A percentile compares a stretch with the other conserved stretches of the same genome.
These are phyloP conservation scores for Drepana falcataria DNA, from an alignment of 2,888 invertebrate genomes.

Conservation along the genomic window DNA sequence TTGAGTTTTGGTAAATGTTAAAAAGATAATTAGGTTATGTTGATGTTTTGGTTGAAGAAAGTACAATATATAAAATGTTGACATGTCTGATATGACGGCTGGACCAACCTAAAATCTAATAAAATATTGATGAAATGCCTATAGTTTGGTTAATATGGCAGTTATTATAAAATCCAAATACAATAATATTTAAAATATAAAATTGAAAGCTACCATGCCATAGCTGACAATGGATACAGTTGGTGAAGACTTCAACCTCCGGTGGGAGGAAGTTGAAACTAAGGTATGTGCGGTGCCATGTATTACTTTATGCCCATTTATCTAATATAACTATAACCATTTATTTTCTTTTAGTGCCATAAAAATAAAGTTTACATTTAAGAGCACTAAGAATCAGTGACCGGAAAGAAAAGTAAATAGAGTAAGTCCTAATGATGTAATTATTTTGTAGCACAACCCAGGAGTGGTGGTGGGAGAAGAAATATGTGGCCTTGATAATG, in stretches of 20 bases:
- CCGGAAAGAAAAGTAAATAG: too few relatives aligned
- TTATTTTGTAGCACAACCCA: slow-evolving; percentile 43
- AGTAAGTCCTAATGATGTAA: slow-evolving; percentile 8
- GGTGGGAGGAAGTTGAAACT: slow-evolving; percentile 66
- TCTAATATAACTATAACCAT: too few relatives aligned
- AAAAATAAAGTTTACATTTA: too few relatives aligned
- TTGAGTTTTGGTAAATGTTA: too few relatives aligned
- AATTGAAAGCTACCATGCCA: slow-evolving; percentile 28
- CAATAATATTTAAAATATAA: slow-evolving; percentile 4
- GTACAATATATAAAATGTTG: slow-evolving; percentile 28
- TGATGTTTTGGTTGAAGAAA: slow-evolving; percentile 68
- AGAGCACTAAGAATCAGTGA: too few relatives aligned
- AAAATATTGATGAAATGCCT: slow-evolving; percentile 6
- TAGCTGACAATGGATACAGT: slow-evolving; percentile 52
- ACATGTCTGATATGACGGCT: slow-evolving; percentile 8
- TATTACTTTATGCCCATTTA: too few relatives aligned
- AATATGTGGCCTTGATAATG: slow-evolving; percentile 52
- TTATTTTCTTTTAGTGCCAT: too few relatives aligned
- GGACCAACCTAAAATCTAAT: slow-evolving; percentile 6
- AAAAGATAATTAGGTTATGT: slow-evolving; percentile 63
- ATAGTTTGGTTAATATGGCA: neutral
- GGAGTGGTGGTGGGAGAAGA: slow-evolving; percentile 47
- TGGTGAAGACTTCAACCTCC: slow-evolving; percentile 58
- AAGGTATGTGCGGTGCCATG: slow-evolving; percentile 38
- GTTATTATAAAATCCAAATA: too few relatives aligned